Conservation (phyloP, 92 coral and sea anemone species). For the Palythoa grandiflora region DNA sequence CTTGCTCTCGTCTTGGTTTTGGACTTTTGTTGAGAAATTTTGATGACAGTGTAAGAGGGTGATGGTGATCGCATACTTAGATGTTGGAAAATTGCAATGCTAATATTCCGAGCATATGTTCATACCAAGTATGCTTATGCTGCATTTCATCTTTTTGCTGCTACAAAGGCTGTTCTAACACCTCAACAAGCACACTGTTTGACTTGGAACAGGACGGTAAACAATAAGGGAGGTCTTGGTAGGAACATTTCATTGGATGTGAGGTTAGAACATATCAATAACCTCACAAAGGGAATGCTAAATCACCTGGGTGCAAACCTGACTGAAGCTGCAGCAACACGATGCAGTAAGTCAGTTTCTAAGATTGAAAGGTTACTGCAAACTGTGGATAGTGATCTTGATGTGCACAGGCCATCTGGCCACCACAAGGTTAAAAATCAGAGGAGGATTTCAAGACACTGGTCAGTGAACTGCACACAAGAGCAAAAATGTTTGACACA, state of each 20-base stretch:
- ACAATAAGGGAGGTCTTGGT: conserved; percentile 73
- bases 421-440: conserved; percentile 56
- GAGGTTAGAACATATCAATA: conserved; percentile 63
- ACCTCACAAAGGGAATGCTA: conserved; percentile 59
- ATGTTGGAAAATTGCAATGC: no score
- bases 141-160: no score
- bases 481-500: conserved; percentile 62
- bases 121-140: no score
- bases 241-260: conserved; percentile 71
- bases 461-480: conserved; percentile 63
- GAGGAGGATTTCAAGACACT: conserved; percentile 63
- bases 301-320: conserved; percentile 67
- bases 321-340: conserved; percentile 49
- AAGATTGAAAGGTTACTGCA: conserved; percentile 61
- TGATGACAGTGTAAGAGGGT: no score
- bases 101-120: no score
- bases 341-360: conserved; percentile 66
- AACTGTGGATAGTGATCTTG: conserved; percentile 60
- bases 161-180: background rate
- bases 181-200: conserved; percentile 58
- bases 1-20: no score
- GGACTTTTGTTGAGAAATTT: no score
- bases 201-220: conserved; percentile 76
- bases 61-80: no score
- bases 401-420: conserved; percentile 55